Base-by-base conservation (phyloP, 2,888 invertebrate species). In the Microctonus hyperodae region DNA sequence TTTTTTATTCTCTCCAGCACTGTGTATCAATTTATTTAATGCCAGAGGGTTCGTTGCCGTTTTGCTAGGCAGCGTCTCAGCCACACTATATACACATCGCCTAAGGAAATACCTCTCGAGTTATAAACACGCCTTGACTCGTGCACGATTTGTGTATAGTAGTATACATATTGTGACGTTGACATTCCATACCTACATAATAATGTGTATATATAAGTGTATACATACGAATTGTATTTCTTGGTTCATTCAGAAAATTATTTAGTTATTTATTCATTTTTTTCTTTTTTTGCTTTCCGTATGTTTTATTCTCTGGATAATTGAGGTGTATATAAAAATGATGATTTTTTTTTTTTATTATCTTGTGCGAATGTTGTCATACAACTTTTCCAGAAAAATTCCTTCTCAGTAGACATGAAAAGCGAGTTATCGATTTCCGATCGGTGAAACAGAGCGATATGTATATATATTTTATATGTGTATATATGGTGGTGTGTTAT, bases 361-460 rank as follows among this genome's bases (percentile, higher is more conserved):
- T 63, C 68, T 68, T 69, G 70, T 60, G 69, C 66, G 53, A 70
- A 68, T 64, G 67, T 70, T 64, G 64, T 67, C 63, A 55, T 37
- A 58, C 33, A 61, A 66, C 61, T 68, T 65, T 65, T 65, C 65
- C 9, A n/a, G 16, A 7, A 44, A 44, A 44, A 44, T 16, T 16
- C 16, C 44, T 44, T 20, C 44, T 7, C 57, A 58, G 56, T 55
- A 28, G 4, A 28, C 7, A 66, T 69, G 70, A 72, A 71, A 69
- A 75, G 72, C 69, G 65, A 73, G 71, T 67, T 74, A 74, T 74
- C 68, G 73, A 74, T 74, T 74, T 74, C 70, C 74, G 69, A 74
- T 73, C 70, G 68, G 69, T 69, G 40, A 72, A 71, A 69, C 70
- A 70, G 70, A 69, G 65, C 70, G 66, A 73, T 69, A n/a, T 68